These are phyloP conservation scores for Oscheius sp. DNA, from an alignment of 1,140 invertebrate species.

Conservation along the genomic window DNA sequence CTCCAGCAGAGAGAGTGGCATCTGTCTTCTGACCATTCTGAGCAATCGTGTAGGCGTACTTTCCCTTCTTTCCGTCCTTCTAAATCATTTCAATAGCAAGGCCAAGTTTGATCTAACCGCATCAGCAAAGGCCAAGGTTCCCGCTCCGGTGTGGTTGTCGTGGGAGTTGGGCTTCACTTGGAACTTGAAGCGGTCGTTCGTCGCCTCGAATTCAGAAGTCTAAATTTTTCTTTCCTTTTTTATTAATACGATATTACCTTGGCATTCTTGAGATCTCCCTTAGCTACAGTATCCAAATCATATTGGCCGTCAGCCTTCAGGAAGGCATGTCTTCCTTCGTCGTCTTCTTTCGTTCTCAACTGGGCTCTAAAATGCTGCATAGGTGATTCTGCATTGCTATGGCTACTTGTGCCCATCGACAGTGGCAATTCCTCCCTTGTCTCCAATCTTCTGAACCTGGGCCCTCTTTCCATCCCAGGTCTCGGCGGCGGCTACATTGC, in stretches of 20 bases:
- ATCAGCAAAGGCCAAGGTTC: conserved; percentile 50
- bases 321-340: conserved; percentile 47
- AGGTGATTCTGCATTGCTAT: not conserved
- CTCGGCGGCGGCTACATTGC: conserved; percentile 58
- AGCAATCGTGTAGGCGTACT: conserved; percentile 55
- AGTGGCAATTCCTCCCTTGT: conserved; percentile 57
- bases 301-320: conserved; percentile 60
- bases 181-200: conserved; percentile 58
- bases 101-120: conserved; percentile 29
- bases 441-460: conserved; percentile 58
- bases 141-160: conserved; percentile 50
- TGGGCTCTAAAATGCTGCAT: conserved; percentile 50
- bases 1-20: conserved; percentile 53
- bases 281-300: conserved; percentile 57
- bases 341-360: conserved; percentile 48
- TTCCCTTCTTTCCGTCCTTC: conserved; percentile 53
- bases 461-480: conserved; percentile 53
- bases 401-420: conserved; percentile 57
- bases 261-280: conserved; percentile 49
- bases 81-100: conserved; percentile 20
- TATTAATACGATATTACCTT: not conserved
- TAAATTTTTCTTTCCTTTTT: not conserved
- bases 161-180: conserved; percentile 52
- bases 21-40: conserved; percentile 57
- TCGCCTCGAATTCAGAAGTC: conserved; percentile 54